phyloP scores from a whole-genome alignment of 2,888 invertebrate species.

The Meliscaeva auricollis region DNA sequence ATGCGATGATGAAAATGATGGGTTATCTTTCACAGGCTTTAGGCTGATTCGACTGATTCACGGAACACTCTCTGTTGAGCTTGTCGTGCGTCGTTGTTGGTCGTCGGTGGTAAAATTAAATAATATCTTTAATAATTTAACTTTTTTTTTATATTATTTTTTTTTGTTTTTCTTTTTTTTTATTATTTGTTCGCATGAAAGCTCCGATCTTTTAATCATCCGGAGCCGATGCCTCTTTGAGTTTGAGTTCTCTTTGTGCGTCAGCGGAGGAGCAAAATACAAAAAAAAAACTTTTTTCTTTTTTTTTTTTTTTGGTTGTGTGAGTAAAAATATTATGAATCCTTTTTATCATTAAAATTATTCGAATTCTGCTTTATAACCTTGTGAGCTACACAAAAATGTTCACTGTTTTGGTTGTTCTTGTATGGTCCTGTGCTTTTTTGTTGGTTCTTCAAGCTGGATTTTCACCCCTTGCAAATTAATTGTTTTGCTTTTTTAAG shows the following conservation, averaged over 20 bases:
- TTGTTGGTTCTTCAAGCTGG: slow-evolving; percentile 44
- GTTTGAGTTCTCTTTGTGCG: slow-evolving; percentile 20
- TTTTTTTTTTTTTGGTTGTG: slow-evolving; percentile 19
- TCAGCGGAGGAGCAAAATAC: neutral
- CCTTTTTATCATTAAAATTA: slow-evolving; percentile 74
- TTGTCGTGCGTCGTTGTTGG: neutral
- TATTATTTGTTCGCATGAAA: slow-evolving; percentile 63
- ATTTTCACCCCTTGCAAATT: slow-evolving; percentile 22
- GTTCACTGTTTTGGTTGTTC: slow-evolving; percentile 11
- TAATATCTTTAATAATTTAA: slow-evolving; percentile 73
- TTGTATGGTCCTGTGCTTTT: neutral
- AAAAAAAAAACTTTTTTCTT: neutral
- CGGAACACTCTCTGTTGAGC: slow-evolving; percentile 8
- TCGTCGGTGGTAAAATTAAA: slow-evolving; percentile 69
- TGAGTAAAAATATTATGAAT: slow-evolving; percentile 63
- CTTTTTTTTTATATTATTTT: slow-evolving; percentile 43
- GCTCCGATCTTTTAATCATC: slow-evolving; percentile 73
- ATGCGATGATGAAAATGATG: slow-evolving; percentile 37
- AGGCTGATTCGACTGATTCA: slow-evolving; percentile 45
- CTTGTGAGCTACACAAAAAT: slow-evolving; percentile 21
- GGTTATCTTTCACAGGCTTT: slow-evolving; percentile 59
- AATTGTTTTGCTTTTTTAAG: slow-evolving; percentile 50
- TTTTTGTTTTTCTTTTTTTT: slow-evolving; percentile 38
- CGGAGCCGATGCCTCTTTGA: slow-evolving; percentile 34
- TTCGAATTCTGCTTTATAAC: slow-evolving; percentile 54